These are phyloP conservation scores for Heteractis magnifica DNA, from an alignment of 92 coral and sea anemone species.

Conservation along the genomic window DNA sequence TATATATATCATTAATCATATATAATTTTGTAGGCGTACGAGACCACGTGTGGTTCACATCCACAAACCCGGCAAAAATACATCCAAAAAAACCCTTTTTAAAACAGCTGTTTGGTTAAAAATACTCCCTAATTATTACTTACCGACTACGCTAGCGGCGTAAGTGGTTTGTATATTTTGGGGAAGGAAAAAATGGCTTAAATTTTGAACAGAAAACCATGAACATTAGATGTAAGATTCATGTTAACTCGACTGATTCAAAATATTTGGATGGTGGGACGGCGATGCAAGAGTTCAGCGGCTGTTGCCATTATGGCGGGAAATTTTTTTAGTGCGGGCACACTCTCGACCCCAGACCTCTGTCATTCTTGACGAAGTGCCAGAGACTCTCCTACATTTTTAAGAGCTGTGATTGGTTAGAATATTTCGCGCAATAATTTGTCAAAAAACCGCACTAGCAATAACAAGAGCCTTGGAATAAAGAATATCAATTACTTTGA, in stretches of 20 bases:
- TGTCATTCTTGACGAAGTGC: too few relatives aligned
- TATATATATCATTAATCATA: neutral
- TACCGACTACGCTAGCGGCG: neutral
- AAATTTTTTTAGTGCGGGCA: too few relatives aligned
- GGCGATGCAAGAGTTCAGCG: too few relatives aligned
- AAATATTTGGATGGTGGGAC: too few relatives aligned
- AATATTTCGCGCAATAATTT: too few relatives aligned
- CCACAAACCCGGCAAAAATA: neutral
- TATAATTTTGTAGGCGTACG: neutral
- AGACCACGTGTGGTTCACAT: neutral
- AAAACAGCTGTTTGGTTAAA: neutral
- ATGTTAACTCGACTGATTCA: neutral
- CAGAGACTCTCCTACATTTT: too few relatives aligned
- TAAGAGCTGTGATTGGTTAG: too few relatives aligned
- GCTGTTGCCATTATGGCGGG: too few relatives aligned
- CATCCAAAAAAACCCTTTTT: neutral
- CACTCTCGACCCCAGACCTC: too few relatives aligned
- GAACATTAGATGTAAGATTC: neutral
- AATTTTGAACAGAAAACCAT: constrained; percentile 1
- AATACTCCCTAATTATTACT: neutral
- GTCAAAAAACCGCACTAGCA: too few relatives aligned
- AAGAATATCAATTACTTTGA: too few relatives aligned
- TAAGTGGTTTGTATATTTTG: neutral
- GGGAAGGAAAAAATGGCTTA: neutral
- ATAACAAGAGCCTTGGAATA: too few relatives aligned